Conservation (phyloP, 1,140 invertebrate genomes). For the Sitophilus oryzae region DNA sequence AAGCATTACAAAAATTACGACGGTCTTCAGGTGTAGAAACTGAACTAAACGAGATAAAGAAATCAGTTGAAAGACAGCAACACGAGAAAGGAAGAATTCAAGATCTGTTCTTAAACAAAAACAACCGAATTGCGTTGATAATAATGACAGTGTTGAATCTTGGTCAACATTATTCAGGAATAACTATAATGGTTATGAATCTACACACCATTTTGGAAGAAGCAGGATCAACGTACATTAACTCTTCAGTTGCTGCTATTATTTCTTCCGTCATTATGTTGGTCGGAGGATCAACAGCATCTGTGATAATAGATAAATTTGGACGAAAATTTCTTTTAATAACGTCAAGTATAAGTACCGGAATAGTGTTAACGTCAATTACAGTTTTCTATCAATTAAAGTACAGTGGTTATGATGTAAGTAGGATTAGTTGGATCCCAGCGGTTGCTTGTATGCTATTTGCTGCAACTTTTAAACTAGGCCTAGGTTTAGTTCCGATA, state of each 20-base stretch:
- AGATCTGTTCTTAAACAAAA: slow-evolving; percentile 29
- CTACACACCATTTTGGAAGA: slow-evolving; percentile 31
- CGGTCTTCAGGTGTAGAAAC: slow-evolving; percentile 36
- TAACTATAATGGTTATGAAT: slow-evolving; percentile 38
- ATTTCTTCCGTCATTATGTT: slow-evolving; percentile 32
- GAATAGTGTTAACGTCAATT: slow-evolving; percentile 21
- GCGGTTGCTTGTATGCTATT: too few species aligned
- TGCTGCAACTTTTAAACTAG: too few species aligned
- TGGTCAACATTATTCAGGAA: slow-evolving; percentile 28
- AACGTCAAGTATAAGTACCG: slow-evolving; percentile 25
- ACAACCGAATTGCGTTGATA: slow-evolving; percentile 30
- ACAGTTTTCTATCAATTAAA: slow-evolving; percentile 35
- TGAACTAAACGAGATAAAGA: slow-evolving; percentile 30
- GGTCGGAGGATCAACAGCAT: slow-evolving; percentile 15
- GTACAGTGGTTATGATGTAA: slow-evolving; percentile 16
- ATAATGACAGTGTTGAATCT: slow-evolving; percentile 32
- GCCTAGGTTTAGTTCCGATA: too few species aligned
- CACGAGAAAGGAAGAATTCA: slow-evolving; percentile 27
- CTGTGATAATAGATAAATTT: slow-evolving; percentile 28
- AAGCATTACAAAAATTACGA: slow-evolving; percentile 49
- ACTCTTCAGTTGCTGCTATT: slow-evolving; percentile 25
- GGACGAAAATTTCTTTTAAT: slow-evolving; percentile 31
- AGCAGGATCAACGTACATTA: slow-evolving; percentile 37
- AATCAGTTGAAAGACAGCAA: slow-evolving; percentile 23
- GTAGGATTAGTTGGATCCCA: slow-evolving; percentile 27